Conservation (phyloP, 2,113 vertebrate genomes). For the Triplophysa rosa region DNA sequence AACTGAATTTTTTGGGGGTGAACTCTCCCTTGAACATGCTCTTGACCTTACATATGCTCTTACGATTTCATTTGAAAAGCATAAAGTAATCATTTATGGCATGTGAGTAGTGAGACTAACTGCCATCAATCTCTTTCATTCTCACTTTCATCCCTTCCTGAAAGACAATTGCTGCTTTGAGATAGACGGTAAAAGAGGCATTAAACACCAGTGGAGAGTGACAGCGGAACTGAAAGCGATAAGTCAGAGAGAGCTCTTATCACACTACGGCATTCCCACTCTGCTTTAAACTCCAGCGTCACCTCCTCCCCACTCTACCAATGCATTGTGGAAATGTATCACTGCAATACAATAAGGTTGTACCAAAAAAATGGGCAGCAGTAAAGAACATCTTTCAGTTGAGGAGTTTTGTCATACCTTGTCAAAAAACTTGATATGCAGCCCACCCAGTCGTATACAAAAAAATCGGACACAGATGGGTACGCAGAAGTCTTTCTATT, state of each 20-base stretch:
- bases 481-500: too few species aligned
- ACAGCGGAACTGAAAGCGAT: constrained; percentile 20
- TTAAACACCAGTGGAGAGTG: constrained; percentile 12
- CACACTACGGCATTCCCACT: not conserved
- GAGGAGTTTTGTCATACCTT: not conserved
- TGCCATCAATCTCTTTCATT: not conserved
- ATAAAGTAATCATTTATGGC: not conserved
- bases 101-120: not conserved
- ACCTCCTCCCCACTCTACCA: not conserved
- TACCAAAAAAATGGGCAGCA: not conserved
- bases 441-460: not conserved
- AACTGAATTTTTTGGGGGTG: too few species aligned
- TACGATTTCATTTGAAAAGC: not conserved
- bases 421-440: not conserved
- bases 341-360: not conserved
- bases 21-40: too few species aligned
- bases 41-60: not conserved
- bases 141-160: not conserved
- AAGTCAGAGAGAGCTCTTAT: constrained; percentile 10
- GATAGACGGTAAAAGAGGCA: constrained; percentile 3
- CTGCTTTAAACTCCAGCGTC: constrained; percentile 14
- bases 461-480: too few species aligned
- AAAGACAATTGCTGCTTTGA: constrained; percentile 14
- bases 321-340: constrained; percentile 6
- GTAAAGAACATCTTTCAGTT: not conserved